Evolutionary conservation across 2,797 vertebrate species (phyloP).

Genomic region (Karalla daura): DNA sequence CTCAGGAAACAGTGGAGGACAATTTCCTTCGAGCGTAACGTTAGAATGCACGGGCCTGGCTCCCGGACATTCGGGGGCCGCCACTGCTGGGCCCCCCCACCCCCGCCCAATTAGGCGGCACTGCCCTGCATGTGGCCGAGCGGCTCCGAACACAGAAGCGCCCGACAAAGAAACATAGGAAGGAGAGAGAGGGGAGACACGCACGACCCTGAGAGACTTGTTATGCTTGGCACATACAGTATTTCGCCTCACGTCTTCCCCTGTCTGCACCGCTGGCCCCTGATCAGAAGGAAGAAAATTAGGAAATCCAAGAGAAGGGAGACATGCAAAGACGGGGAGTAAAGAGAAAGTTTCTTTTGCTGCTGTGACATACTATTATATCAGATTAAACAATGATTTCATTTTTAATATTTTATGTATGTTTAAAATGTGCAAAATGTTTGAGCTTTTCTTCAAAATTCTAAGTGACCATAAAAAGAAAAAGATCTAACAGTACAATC

Average conservation of each 20-base stretch:
- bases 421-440: too few relatives aligned
- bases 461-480: too few relatives aligned
- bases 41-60: slow-evolving; percentile 86
- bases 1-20: slow-evolving; percentile 92
- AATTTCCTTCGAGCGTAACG: slow-evolving; percentile 91
- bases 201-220: slow-evolving; percentile 44
- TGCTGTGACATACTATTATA: neutral
- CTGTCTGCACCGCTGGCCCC: slow-evolving; percentile 53
- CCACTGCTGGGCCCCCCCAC: slow-evolving; percentile 83
- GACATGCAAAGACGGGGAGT: neutral
- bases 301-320: slow-evolving; percentile 27
- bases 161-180: slow-evolving; percentile 67
- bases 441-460: too few relatives aligned
- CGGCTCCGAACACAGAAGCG: slow-evolving; percentile 81
- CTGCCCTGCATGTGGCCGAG: slow-evolving; percentile 85
- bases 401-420: too few relatives aligned
- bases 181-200: slow-evolving; percentile 52
- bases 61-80: slow-evolving; percentile 83
- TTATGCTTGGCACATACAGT: slow-evolving; percentile 74
- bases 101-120: slow-evolving; percentile 85
- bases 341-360: slow-evolving; percentile 10
- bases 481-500: too few relatives aligned
- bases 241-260: slow-evolving; percentile 44
- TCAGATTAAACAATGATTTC: neutral
- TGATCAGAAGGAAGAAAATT: slow-evolving; percentile 19